Conservation (phyloP, 2,113 vertebrate species). For the Pteruthius melanotis region DNA sequence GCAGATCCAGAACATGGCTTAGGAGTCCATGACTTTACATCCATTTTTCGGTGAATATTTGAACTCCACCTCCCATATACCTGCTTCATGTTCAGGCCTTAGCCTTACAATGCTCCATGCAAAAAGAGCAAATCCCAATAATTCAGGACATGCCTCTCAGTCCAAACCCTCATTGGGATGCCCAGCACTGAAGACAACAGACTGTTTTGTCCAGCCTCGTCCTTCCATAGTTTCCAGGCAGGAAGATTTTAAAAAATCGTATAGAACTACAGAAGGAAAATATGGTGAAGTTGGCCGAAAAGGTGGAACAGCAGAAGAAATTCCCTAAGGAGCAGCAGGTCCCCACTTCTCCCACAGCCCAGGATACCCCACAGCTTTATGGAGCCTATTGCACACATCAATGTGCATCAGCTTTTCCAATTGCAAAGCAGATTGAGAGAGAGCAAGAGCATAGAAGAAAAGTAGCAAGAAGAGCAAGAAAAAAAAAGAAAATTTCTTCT, state of each 20-base stretch:
- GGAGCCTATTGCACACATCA: not conserved
- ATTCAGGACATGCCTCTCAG: not conserved
- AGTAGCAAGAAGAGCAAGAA: not conserved
- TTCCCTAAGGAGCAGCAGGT: not conserved
- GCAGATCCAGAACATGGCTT: not conserved
- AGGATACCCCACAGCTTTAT: not conserved
- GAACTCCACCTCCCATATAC: fast-evolving
- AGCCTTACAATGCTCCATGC: fast-evolving
- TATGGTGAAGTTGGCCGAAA: not conserved
- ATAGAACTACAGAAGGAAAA: not conserved
- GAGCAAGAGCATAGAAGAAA: not conserved
- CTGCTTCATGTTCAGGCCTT: not conserved
- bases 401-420: not conserved
- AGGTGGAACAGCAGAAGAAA: not conserved
- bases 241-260: not conserved
- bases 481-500: not conserved
- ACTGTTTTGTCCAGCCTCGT: not conserved
- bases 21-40: not conserved
- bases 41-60: not conserved
- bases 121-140: not conserved
- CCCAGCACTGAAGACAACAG: not conserved
- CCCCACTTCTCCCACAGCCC: not conserved
- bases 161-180: not conserved
- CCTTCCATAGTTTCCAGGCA: not conserved
- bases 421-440: not conserved